Evolutionary conservation across 2,113 vertebrate species (phyloP), one percentile per base, ranked within the genome.

Genomic region (Astatotilapia flaviijosephi): DNA sequence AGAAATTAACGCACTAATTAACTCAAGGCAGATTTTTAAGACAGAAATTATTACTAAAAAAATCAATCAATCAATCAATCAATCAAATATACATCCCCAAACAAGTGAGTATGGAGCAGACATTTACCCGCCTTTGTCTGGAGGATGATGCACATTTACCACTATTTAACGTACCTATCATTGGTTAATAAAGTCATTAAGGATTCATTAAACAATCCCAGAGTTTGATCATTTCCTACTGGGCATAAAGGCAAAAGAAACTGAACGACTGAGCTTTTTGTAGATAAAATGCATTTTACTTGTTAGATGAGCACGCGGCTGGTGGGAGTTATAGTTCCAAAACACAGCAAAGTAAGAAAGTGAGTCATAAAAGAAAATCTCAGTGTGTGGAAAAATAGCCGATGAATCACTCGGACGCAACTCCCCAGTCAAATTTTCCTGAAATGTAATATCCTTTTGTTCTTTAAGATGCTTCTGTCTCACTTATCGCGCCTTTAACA

Each of bases 1-100:
- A 55, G 31, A 45, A 84, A 89, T 83, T 84, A 80, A 47, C n/a
- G 15, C 37, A 15, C 23, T 79, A 88, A 89, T 85, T 4, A 9
- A 53, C 37, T 70, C 17, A 33, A 68, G 33, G 51, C 28, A 7
- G 23, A 35, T 45, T 81, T 86, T 31, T 60, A 56, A 62, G 31
- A 82, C 13, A 7, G 37, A n/a, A 83, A 84, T 26, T n/a, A 47
- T 55, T 65, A 55, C 28, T 10, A 53, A 49, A 45, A 42, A 51
- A 8, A 15, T 37, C 21, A 33, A 62, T 62, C 17, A 65, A 65
- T 3, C 6, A 79, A 14, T 37, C 21, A 33, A 62, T 62, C 17
- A 65, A 65, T 3, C 6, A 79, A 14, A 21, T 17, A n/a, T 49
- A 11, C 9, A 55, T 31, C 33, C 3, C 53, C 13, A 28, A 4